phyloP scores from a whole-genome alignment of 2,888 invertebrate genomes.

The Drosophila meridiana region DNA sequence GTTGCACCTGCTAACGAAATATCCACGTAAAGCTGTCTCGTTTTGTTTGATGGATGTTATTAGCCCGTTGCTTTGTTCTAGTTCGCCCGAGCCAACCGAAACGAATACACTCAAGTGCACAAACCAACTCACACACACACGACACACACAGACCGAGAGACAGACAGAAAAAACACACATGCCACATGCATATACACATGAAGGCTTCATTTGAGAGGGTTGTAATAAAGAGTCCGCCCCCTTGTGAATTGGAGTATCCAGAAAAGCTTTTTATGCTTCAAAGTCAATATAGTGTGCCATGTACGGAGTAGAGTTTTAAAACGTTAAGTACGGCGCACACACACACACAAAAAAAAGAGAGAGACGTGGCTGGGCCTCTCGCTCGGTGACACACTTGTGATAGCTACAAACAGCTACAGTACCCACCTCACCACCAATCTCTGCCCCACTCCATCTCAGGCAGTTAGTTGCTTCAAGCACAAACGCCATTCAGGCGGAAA shows the following conservation, averaged over 20 bases:
- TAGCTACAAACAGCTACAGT: constrained; percentile 10
- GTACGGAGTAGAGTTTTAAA: constrained; percentile 72
- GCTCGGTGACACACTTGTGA: constrained; percentile 47
- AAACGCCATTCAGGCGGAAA: constrained; percentile 79
- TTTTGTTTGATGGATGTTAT: constrained; percentile 11
- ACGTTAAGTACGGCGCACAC: constrained; percentile 64
- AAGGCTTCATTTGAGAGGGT: constrained; percentile 35
- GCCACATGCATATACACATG: constrained; percentile 19
- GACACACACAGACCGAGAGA: constrained; percentile 13
- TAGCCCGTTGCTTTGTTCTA: constrained; percentile 26
- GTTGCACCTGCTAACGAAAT: not conserved
- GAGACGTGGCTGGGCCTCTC: constrained; percentile 21
- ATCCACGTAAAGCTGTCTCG: constrained; percentile 10
- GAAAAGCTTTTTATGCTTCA: constrained; percentile 79
- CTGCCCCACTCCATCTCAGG: constrained; percentile 33
- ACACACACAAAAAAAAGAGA: constrained; percentile 8
- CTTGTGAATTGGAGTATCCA: constrained; percentile 69
- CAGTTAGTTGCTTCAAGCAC: constrained; percentile 71
- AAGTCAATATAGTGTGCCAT: constrained; percentile 78
- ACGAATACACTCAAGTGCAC: constrained; percentile 18
- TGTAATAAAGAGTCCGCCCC: constrained; percentile 68
- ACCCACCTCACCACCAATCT: not conserved
- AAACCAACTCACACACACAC: not conserved
- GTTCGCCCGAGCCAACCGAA: not conserved
- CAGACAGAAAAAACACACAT: constrained; percentile 8